Base-by-base conservation (phyloP, 2,797 vertebrate genomes). In the Crax fasciolata region DNA sequence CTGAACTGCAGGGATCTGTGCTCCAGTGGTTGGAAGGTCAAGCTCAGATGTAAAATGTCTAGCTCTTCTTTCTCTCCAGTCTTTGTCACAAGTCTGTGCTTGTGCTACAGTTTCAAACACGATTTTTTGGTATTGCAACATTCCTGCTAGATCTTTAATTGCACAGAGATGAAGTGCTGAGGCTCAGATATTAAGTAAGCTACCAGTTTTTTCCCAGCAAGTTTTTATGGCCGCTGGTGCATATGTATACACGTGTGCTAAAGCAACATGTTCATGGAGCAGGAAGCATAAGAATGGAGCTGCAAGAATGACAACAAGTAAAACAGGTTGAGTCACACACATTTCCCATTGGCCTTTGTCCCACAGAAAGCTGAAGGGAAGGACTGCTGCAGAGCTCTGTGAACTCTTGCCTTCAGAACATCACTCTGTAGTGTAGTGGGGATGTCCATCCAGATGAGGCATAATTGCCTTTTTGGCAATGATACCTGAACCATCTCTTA, bases 101-200 rank as follows among this genome's bases (percentile, higher is more conserved):
- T 90, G 94, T 67, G 38, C 32, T 84, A 51, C 35, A 39, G 46
- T 84, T 80, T 93, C 72, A 87, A 74, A 75, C 52, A 21, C 28
- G 46, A 57, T 68, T n/a, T 84, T 84, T 88, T 6, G 0, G 19
- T 49, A 52, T 93, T 93, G 80, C 90, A 84, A 30, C 80, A 77
- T 55, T 46, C 19, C n/a, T 74, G 0, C 27, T 62, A 32, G 32
- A 49, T 88, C 72, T 77, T 76, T 74, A 76, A 72, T 62, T 80
- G 46, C 44, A 55, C 90, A 55, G 74, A 72, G 85, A 17, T 82
- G 86, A 66, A 23, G 72, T 87, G 84, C 73, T 89, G 72, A 79
- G 57, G 32, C 59, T 94, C 19, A 6, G 46, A 52, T 84, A 49
- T 87, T 93, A 84, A 87, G 85, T 86, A 92, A 72, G 82, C 87